phyloP scores from a whole-genome alignment of 2,113 vertebrate genomes.

The Leptosomus discolor region DNA sequence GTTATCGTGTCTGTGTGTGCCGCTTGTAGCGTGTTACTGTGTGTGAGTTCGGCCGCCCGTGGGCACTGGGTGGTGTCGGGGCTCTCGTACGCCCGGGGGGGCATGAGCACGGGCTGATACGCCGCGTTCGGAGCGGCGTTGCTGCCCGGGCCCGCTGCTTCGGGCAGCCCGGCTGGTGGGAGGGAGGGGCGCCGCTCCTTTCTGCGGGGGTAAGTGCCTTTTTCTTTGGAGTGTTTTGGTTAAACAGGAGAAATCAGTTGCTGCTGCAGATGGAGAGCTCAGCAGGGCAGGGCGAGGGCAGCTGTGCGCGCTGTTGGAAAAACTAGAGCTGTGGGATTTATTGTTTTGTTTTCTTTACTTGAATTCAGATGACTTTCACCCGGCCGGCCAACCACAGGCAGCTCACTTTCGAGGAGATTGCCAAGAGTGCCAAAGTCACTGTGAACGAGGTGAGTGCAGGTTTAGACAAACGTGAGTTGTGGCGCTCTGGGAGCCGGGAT shows the following conservation, averaged over 20 bases:
- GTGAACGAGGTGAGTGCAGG: conserved; percentile 85
- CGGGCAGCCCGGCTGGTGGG: neutral
- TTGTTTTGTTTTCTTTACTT: neutral
- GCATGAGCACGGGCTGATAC: neutral
- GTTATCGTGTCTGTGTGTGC: too few relatives aligned
- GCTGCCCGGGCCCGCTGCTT: neutral
- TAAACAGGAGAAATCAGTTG: neutral
- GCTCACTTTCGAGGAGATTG: conserved; percentile 95
- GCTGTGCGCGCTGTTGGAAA: neutral
- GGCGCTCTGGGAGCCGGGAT: neutral
- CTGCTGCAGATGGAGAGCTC: neutral
- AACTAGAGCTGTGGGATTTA: neutral
- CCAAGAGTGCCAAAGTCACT: conserved; percentile 88
- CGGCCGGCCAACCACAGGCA: conserved; percentile 95
- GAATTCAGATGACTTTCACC: conserved; percentile 94
- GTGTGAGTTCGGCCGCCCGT: too few relatives aligned
- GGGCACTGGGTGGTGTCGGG: neutral
- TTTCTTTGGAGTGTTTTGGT: neutral
- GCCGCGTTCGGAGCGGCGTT: neutral
- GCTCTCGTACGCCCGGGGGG: accelerated
- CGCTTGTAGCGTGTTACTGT: too few relatives aligned
- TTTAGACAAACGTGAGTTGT: neutral
- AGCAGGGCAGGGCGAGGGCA: neutral
- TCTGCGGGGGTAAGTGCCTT: accelerated
- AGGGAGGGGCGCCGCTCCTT: neutral